A percentile compares a stretch with the other conserved stretches of the same genome.
Conservation (phyloP, 2,888 invertebrate species). For the Drosophila falleni region DNA sequence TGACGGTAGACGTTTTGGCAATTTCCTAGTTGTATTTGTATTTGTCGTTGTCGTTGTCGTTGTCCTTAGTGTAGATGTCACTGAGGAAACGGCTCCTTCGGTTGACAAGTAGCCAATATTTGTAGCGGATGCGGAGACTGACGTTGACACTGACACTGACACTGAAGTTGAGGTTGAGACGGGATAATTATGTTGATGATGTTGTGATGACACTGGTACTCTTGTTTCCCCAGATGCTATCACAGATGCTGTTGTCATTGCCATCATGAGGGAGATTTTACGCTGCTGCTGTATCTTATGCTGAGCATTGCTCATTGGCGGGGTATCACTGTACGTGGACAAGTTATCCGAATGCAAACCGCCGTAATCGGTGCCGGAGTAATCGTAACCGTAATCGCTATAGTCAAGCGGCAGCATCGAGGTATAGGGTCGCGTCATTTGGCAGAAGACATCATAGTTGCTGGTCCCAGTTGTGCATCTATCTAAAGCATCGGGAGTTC, state of each 20-base stretch:
- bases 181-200: conserved; percentile 23
- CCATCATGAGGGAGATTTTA: conserved; percentile 77
- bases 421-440: conserved; percentile 73
- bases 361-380: conserved; percentile 86
- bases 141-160: conserved; percentile 1
- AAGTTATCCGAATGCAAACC: conserved; percentile 61
- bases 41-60: conserved; percentile 10
- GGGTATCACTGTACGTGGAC: conserved; percentile 77
- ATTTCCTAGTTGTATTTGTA: conserved; percentile 65
- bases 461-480: conserved; percentile 39
- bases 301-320: conserved; percentile 57
- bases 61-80: conserved; percentile 25
- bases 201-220: conserved; percentile 55
- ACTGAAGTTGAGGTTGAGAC: conserved; percentile 1
- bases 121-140: conserved; percentile 8
- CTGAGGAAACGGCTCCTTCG: background rate
- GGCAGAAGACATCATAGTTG: conserved; percentile 50
- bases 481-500: conserved; percentile 24
- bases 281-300: conserved; percentile 69
- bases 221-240: conserved; percentile 83
- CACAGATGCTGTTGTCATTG: conserved; percentile 82
- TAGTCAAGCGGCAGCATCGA: conserved; percentile 85
- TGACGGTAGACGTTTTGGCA: conserved; percentile 79
- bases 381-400: conserved; percentile 87
- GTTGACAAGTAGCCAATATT: conserved; percentile 11